phyloP scores from a whole-genome alignment of 2,797 vertebrate species.

The Ctenochaetus hawaiiensis region DNA sequence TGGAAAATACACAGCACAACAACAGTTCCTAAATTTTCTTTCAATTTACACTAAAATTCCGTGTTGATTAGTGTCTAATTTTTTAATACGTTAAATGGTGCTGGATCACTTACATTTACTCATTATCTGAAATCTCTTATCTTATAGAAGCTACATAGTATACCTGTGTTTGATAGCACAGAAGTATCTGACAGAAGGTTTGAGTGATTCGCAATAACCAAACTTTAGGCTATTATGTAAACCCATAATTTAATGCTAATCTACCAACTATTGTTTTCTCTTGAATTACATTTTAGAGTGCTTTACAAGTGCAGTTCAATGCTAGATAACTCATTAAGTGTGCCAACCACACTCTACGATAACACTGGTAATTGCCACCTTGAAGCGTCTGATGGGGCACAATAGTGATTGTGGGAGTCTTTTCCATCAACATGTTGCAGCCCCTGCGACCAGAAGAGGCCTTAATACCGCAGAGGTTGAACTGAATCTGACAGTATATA shows the following conservation, averaged over 20 bases:
- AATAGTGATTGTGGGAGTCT: not conserved
- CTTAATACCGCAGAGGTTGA: not conserved
- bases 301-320: not conserved
- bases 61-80: no score
- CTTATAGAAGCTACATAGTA: not conserved
- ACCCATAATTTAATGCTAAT: slow-evolving; percentile 1
- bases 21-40: no score
- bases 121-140: not conserved
- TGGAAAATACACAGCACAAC: no score
- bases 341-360: not conserved
- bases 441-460: not conserved
- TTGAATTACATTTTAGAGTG: not conserved
- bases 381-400: not conserved
- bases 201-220: no score
- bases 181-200: not conserved
- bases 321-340: not conserved
- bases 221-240: not conserved
- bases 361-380: not conserved
- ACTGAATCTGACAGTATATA: not conserved
- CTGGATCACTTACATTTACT: no score
- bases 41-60: no score
- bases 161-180: not conserved
- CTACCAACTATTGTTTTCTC: not conserved
- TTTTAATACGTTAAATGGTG: no score
- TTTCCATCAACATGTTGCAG: not conserved